Base-by-base conservation (phyloP, 2,888 invertebrate genomes). In the Ormyrus nitidulus region DNA sequence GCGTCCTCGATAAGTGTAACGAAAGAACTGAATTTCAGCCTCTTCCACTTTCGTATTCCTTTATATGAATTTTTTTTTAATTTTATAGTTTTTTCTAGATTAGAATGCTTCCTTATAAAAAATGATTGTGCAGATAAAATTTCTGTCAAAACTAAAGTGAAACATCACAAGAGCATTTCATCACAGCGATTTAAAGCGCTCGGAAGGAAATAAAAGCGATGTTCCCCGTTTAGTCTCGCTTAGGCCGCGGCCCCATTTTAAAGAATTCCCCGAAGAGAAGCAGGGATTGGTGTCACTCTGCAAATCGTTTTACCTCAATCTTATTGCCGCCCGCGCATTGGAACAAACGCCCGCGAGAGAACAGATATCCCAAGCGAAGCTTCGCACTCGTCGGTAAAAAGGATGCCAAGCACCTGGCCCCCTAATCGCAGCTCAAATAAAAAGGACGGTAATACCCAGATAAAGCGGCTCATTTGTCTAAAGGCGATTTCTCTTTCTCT, bases 391-490 rank as follows among this genome's bases (percentile, higher is more conserved):
- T 73, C 53, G 62, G 53, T 78, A 75, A 77, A 66, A 82, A 79
- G 74, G 77, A 82, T 71, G 81, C 77, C 76, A 73, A 77, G 62
- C 81, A 83, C 84, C 84, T 83, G 83, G 83, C 81, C 66, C 76
- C 84, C 86, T 88, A 89, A 90, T 89, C 89, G 88, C 85, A 85
- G 87, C 86, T 87, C 87, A 87, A 89, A 89, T 89, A 89, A 89
- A 90, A 89, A 87, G 86, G 85, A 69, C 68, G 87, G 86, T 88
- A 88, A 89, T 87, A 85, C 87, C 88, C 70, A 86, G 89, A 91
- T 89, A 91, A 90, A 91, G 87, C 88, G 85, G 86, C 86, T 87
- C 89, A 89, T 91, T 90, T 90, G 88, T 91, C 90, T 87, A 86
- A 87, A 87, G 86, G 87, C 87, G 87, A 90, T 89, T 88, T 89